These are phyloP conservation scores for Aphelocoma californica DNA, from an alignment of 2,797 vertebrate genomes.

Conservation along the genomic window DNA sequence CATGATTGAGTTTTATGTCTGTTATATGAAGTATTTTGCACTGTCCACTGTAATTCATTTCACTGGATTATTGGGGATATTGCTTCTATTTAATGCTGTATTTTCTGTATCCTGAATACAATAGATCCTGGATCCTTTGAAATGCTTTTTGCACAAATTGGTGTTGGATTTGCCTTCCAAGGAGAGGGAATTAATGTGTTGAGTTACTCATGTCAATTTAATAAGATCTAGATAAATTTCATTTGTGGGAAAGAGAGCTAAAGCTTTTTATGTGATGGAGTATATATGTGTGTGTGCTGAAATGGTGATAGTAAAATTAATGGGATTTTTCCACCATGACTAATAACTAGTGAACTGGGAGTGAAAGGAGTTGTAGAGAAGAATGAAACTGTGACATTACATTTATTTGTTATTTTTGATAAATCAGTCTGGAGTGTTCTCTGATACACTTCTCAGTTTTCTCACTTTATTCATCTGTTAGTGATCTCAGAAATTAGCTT, in stretches of 20 bases:
- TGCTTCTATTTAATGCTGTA: not conserved
- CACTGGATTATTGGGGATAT: not conserved
- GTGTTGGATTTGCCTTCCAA: not conserved
- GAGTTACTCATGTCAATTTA: not conserved
- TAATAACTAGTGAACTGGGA: not conserved
- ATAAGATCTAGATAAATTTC: not conserved
- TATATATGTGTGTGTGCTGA: not conserved
- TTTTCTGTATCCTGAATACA: not conserved
- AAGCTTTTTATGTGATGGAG: not conserved
- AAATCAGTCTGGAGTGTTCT: not conserved
- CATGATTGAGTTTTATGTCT: not conserved
- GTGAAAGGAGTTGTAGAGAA: not conserved
- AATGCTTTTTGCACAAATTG: not conserved
- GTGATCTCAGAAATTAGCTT: not conserved
- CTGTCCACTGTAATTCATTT: not conserved
- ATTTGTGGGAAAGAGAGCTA: not conserved
- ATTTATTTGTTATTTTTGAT: not conserved
- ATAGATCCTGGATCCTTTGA: not conserved
- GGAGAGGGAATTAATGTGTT: not conserved
- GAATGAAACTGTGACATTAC: not conserved
- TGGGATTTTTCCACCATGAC: not conserved
- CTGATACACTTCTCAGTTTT: not conserved
- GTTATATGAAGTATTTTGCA: not conserved
- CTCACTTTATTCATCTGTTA: not conserved
- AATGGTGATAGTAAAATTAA: not conserved